Evolutionary conservation across 2,113 vertebrate species (phyloP).

Genomic region (Struthidea cinerea): DNA sequence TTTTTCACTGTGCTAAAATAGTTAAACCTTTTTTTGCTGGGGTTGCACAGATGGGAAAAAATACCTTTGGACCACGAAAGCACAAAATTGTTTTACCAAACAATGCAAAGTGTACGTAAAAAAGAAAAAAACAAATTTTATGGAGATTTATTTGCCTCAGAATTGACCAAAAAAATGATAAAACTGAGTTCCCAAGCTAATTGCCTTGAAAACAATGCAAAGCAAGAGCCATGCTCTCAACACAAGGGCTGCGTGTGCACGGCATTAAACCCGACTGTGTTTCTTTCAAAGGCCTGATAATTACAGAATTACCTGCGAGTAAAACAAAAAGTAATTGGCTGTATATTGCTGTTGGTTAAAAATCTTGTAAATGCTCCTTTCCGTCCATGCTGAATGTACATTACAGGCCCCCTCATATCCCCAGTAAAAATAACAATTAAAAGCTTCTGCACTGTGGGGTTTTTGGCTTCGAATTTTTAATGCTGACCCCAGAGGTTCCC

Average conservation of each 20-base stretch:
- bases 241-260: background rate
- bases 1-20: background rate
- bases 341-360: conserved; percentile 53
- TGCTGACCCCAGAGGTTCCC: conserved; percentile 54
- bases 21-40: background rate
- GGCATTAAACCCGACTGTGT: background rate
- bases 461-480: conserved; percentile 51
- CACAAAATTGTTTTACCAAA: background rate
- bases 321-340: conserved; percentile 60
- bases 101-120: background rate
- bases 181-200: background rate
- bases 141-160: background rate
- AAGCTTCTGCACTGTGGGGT: conserved; percentile 35
- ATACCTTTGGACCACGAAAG: background rate
- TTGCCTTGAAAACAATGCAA: background rate
- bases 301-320: conserved; percentile 35
- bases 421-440: conserved; percentile 53
- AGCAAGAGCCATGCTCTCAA: background rate
- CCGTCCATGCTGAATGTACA: conserved; percentile 2
- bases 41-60: background rate
- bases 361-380: conserved; percentile 52
- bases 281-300: conserved; percentile 24
- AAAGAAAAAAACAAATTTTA: background rate
- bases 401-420: background rate
- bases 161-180: conserved; percentile 23